Evolutionary conservation across 2,888 invertebrate species (phyloP).

Genomic region (Stegophylla sp.): DNA sequence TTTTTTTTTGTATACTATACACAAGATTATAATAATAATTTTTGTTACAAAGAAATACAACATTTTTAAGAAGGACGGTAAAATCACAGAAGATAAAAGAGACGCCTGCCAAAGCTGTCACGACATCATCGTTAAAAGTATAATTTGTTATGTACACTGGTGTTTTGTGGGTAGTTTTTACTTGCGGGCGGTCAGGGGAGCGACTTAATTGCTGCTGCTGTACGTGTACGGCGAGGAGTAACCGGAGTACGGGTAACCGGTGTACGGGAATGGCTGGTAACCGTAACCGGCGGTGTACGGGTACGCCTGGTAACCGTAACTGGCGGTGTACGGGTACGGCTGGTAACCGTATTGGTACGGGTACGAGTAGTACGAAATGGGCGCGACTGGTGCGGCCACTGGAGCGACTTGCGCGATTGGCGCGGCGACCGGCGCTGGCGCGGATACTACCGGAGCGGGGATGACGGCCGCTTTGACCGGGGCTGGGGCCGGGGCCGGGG

Average conservation of each 20-base stretch:
- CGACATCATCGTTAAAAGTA: too few species aligned
- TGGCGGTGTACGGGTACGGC: slow-evolving; percentile 41
- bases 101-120: too few species aligned
- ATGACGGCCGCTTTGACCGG: background rate
- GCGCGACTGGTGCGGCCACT: slow-evolving; percentile 14
- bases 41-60: too few species aligned
- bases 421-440: background rate
- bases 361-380: slow-evolving; percentile 21
- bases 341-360: slow-evolving; percentile 61
- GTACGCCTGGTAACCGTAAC: slow-evolving; percentile 48
- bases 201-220: background rate
- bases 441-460: background rate
- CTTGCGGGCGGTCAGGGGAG: background rate
- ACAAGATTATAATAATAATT: too few species aligned
- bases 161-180: background rate
- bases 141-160: too few species aligned
- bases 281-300: background rate
- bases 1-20: too few species aligned
- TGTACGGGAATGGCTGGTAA: slow-evolving; percentile 25
- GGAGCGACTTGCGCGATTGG: background rate
- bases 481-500: too few species aligned
- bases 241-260: background rate
- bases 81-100: too few species aligned
- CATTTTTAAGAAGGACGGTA: too few species aligned
- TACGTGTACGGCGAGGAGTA: slow-evolving; percentile 25